Base-by-base conservation (phyloP, 1,140 invertebrate genomes). In the Dinothrombium tinctorium region DNA sequence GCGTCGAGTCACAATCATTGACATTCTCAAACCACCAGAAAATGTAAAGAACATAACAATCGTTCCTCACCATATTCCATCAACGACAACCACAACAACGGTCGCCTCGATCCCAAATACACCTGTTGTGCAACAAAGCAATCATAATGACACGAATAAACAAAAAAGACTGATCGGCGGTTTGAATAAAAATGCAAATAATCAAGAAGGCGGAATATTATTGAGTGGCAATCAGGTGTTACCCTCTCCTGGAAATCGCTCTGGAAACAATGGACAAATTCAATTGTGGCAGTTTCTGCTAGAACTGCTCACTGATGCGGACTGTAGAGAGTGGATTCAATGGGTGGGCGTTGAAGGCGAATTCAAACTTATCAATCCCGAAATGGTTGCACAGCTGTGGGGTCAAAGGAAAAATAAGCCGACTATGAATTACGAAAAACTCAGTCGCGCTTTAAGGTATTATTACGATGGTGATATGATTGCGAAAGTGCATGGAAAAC, bases 211-310 rank as follows among this genome's bases (percentile, higher is more conserved):
- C 12, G 20, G 20, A 15, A 15, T 17, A 15, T 14, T 32, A 7
- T 12, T 14, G 17, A 14, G n/a, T 12, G 29, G 17, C 12, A 25
- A 25, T 6, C 19, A n/a, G 6, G 22, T 7, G 3, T 9, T 38
- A n/a, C 15, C 32, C 8, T 42, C 40, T 9, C 42, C 42, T 7
- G 45, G 45, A 8, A 47, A 43, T 32, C 28, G 46, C 8, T 40
- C 46, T 11, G 48, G 42, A 20, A 49, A 44, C 36, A 50, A 56
- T 40, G 90, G 90, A 26, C 90, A 96, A 62, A 95, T 95, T 54
- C 90, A 96, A 62, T 61, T 98, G 42, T 98, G 90, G 90, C 90
- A 96, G 63, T 96, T 98, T 59, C 69, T 98, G n/a, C 67, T 96
- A 41, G 89, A 98, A 62, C 68, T 98, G 22, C 65, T 98, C 38